Base-by-base conservation (phyloP, 2,797 vertebrate genomes). In the Crypturellus tataupa region DNA sequence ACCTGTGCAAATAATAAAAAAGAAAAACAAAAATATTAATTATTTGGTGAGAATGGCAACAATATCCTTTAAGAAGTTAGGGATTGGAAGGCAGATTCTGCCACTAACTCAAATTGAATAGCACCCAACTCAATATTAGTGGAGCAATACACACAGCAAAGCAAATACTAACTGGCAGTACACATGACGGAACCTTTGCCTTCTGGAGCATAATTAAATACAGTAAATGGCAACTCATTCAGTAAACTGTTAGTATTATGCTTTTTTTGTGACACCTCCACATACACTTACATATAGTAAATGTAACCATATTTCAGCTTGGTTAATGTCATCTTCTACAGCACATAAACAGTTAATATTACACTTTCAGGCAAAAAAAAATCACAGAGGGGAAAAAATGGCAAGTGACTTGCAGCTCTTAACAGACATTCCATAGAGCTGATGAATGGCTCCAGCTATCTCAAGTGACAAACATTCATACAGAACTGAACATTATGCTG, bases 381-480 rank as follows among this genome's bases (percentile, higher is more conserved):
- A 29, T 35, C 37, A 51, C 23, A 56, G n/a, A 80, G 49, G 12
- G 86, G 20, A 76, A 78, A 60, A 55, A 62, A 76, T 6, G 14
- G 55, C 49, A 70, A 71, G 35, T 2, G 71, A 75, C 49, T 19
- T 1, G 1, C 7, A 78, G 68, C 59, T 65, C 21, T 0, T 0
- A 18, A 49, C 12, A 72, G 40, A 12, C 55, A 79, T 25, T 60
- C n/a, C 29, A 69, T 0, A 0, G 12, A n/a, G 67, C 11, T 60
- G 37, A 37, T 33, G 68, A 90, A 65, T 20, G 33, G 29, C 65
- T 78, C 42, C 0, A 3, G 33, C 24, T 60, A 60, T 68, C 8
- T 3, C 59, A 14, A 12, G 21, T 9, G 24, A 13, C 2, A 1
- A 60, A 12, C 3, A 7, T 29, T 39, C 9, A 7, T 9, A 20